Conservation (phyloP, 2,113 vertebrate genomes). For the Atherinomorus stipes region DNA sequence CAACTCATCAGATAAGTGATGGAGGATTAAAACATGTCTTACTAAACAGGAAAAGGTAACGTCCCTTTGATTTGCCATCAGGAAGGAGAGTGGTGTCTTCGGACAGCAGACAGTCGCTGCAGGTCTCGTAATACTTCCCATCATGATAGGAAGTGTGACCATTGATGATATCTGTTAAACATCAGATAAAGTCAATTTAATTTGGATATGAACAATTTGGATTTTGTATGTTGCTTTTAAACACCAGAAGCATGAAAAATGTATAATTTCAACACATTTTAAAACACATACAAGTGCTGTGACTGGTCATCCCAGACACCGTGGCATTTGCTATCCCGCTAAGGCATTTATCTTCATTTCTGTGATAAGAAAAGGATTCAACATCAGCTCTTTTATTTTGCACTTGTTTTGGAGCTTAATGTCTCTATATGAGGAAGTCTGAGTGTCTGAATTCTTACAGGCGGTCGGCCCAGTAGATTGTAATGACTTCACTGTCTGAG, state of each 20-base stretch:
- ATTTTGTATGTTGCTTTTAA: too few species aligned
- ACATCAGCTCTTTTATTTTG: background rate
- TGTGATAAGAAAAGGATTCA: conserved; percentile 22
- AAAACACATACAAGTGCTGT: conserved; percentile 66
- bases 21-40: background rate
- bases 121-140: conserved; percentile 78
- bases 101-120: conserved; percentile 74
- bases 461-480: conserved; percentile 77
- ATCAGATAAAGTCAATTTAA: background rate
- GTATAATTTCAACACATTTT: background rate
- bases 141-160: conserved; percentile 80
- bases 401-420: background rate
- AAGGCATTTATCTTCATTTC: conserved; percentile 66
- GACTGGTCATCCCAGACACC: conserved; percentile 70
- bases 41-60: conserved; percentile 79
- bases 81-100: conserved; percentile 77
- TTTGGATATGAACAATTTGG: too few species aligned
- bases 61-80: conserved; percentile 71
- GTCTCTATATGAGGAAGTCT: background rate
- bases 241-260: background rate
- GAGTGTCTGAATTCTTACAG: conserved; percentile 53
- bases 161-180: conserved; percentile 69
- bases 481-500: conserved; percentile 55
- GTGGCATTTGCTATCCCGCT: conserved; percentile 73
- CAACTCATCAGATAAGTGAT: background rate